Percentiles rank a stretch among this genome's conserved stretches.
phyloP scores from a whole-genome alignment of 1,140 invertebrate genomes.

The Lasioglossum baleicum region DNA sequence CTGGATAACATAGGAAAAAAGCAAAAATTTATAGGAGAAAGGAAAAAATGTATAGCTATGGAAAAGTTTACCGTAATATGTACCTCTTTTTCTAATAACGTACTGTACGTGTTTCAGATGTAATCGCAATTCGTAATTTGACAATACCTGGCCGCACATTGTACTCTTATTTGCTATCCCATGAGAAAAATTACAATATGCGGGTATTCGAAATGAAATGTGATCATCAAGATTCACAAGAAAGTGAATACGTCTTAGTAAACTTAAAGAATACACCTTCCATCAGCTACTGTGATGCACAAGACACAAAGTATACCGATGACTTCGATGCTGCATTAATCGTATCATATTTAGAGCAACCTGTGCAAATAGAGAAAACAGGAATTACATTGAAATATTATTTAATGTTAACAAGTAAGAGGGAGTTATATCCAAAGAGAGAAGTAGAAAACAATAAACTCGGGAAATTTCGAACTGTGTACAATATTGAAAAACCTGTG shows the following conservation, averaged over 20 bases:
- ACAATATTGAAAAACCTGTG: constrained; percentile 73
- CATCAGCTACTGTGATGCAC: constrained; percentile 83
- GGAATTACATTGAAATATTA: constrained; percentile 87
- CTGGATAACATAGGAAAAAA: too few species aligned
- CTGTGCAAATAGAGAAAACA: constrained; percentile 72
- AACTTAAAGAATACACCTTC: constrained; percentile 81
- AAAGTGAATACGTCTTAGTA: constrained; percentile 84
- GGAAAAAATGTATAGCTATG: too few species aligned
- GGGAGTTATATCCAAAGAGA: constrained; percentile 86
- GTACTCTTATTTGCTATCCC: constrained; percentile 87
- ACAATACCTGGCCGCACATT: constrained; percentile 84
- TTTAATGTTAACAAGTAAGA: constrained; percentile 85
- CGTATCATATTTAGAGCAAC: constrained; percentile 82
- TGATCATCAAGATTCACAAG: constrained; percentile 71
- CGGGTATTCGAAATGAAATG: constrained; percentile 85
- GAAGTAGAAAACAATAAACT: constrained; percentile 83
- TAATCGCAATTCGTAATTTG: constrained; percentile 82
- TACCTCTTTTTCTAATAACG: background rate
- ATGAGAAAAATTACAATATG: constrained; percentile 87
- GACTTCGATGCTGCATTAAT: constrained; percentile 87
- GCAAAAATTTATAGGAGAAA: too few species aligned
- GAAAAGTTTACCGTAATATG: background rate
- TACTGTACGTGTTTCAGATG: constrained; percentile 77
- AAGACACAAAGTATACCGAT: constrained; percentile 83
- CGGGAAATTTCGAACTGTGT: constrained; percentile 85